Evolutionary conservation across 2,113 vertebrate genomes (phyloP).

Genomic region (Silurus meridionalis): DNA sequence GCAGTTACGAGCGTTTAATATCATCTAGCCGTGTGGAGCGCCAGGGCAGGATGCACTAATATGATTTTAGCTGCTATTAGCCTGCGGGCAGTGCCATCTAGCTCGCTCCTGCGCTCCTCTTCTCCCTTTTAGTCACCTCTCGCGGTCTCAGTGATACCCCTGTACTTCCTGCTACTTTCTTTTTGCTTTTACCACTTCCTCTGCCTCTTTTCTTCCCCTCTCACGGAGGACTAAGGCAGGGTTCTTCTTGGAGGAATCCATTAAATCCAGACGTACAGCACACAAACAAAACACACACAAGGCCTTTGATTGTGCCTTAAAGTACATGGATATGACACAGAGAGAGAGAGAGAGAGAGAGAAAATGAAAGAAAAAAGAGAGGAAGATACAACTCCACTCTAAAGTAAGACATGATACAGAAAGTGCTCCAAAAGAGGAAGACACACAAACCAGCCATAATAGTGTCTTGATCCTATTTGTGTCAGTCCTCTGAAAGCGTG

Average conservation of each 20-base stretch:
- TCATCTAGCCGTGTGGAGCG: conserved; percentile 51
- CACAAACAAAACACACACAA: not conserved
- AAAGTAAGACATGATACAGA: not conserved
- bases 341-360: too few relatives aligned
- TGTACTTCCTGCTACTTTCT: not conserved
- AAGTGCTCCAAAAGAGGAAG: not conserved
- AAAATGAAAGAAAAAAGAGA: too few relatives aligned
- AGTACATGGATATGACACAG: too few relatives aligned
- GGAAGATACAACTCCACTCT: not conserved
- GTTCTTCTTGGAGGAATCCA: not conserved
- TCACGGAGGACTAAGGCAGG: not conserved
- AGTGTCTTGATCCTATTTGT: too few relatives aligned
- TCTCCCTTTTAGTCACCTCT: conserved; percentile 30
- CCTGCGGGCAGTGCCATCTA: conserved; percentile 47
- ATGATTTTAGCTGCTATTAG: conserved; percentile 57
- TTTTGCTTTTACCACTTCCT: not conserved
- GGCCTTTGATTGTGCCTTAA: too few relatives aligned
- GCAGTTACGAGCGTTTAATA: conserved; percentile 68
- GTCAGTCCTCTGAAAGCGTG: too few relatives aligned
- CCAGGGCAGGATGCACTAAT: conserved; percentile 60
- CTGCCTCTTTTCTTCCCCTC: too few relatives aligned
- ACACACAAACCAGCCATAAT: too few relatives aligned
- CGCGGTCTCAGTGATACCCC: conserved; percentile 7
- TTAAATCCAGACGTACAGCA: not conserved
- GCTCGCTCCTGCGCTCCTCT: not conserved